These are phyloP conservation scores for Pelobates cultripes DNA, from an alignment of 2,797 vertebrate species.

Conservation along the genomic window DNA sequence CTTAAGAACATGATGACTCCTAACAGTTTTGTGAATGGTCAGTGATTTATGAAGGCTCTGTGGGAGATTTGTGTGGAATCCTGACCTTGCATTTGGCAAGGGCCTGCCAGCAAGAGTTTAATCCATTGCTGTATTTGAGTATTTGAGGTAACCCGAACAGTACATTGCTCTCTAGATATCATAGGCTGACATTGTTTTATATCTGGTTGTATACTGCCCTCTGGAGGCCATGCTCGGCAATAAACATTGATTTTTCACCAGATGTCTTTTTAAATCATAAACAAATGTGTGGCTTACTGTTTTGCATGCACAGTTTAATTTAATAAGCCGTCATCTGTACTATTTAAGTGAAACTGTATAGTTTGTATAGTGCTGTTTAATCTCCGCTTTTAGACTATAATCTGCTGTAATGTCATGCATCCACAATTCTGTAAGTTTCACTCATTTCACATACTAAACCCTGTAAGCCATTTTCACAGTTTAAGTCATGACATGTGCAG, in stretches of 20 bases:
- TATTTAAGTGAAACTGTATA: too few relatives aligned
- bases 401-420: too few relatives aligned
- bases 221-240: conserved; percentile 71
- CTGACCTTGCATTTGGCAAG: conserved; percentile 51
- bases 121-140: conserved; percentile 28
- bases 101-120: conserved; percentile 26
- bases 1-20: conserved; percentile 45
- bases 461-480: too few relatives aligned
- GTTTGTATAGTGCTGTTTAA: too few relatives aligned
- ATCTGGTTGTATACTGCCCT: conserved; percentile 75
- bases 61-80: conserved; percentile 46
- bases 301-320: too few relatives aligned
- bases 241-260: conserved; percentile 26
- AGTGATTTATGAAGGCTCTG: conserved; percentile 44
- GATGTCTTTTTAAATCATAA: neutral
- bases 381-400: too few relatives aligned
- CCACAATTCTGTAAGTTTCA: too few relatives aligned
- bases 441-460: too few relatives aligned
- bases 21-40: conserved; percentile 40
- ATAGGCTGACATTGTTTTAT: conserved; percentile 45
- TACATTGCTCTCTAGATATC: conserved; percentile 14
- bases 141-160: conserved; percentile 11
- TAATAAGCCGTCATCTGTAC: too few relatives aligned
- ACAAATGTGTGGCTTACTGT: too few relatives aligned
- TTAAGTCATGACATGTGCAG: too few relatives aligned